Percentiles rank a stretch among this genome's conserved stretches.
These are phyloP conservation scores for Hypomecis atomaria DNA, from an alignment of 2,888 invertebrate species.

Conservation along the genomic window DNA sequence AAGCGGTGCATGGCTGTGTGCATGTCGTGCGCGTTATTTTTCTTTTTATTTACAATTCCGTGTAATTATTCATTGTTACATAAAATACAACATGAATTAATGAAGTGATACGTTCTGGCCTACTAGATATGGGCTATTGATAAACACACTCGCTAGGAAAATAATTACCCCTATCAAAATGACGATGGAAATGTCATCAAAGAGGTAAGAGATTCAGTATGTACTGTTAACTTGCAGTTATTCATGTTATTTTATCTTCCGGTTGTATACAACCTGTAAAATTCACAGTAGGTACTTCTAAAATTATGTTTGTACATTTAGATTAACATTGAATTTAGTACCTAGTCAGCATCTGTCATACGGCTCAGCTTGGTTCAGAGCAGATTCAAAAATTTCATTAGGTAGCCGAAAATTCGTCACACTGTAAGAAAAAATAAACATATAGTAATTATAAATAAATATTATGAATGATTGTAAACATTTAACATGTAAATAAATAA, in stretches of 20 bases:
- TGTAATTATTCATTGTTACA: constrained; percentile 15
- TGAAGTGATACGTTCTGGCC: constrained; percentile 29
- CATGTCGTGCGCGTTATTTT: constrained; percentile 43
- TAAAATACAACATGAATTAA: constrained; percentile 22
- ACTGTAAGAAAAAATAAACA: not conserved
- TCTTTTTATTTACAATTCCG: constrained; percentile 43
- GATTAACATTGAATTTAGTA: constrained; percentile 5
- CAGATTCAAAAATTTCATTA: not conserved
- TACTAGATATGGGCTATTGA: constrained; percentile 57
- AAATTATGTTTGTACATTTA: not conserved
- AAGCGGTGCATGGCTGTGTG: constrained; percentile 39
- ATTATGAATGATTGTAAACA: not conserved
- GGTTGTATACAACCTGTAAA: not conserved
- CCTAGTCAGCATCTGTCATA: constrained; percentile 13
- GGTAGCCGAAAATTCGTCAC: not conserved
- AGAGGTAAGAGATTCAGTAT: constrained; percentile 67
- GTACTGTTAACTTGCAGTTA: no score
- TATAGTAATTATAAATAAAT: not conserved
- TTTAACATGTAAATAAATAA: not conserved
- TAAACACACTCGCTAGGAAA: constrained; percentile 50
- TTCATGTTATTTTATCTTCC: constrained; percentile 7
- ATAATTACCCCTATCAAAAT: constrained; percentile 64
- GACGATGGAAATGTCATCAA: constrained; percentile 81
- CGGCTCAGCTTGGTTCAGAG: not conserved
- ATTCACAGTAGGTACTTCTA: not conserved